Evolutionary conservation across 1,140 invertebrate species (phyloP).

Genomic region (Drosophila tsacasi): DNA sequence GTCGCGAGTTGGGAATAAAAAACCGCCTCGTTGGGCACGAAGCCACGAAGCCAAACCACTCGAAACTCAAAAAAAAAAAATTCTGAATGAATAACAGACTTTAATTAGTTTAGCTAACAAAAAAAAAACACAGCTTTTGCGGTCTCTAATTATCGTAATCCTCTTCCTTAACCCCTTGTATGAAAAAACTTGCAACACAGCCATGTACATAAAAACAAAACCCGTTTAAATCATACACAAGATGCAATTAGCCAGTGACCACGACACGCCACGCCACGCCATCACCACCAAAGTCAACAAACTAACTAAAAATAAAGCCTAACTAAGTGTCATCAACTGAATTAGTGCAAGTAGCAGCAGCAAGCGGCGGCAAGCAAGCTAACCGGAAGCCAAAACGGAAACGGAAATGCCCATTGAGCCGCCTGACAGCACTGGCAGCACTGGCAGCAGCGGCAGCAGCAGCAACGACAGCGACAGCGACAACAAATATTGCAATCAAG

Average conservation of each 20-base stretch:
- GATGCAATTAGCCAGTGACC: constrained; percentile 54
- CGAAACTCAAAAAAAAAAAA: constrained; percentile 15
- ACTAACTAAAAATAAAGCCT: constrained; percentile 44
- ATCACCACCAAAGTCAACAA: constrained; percentile 35
- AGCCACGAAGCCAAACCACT: constrained; percentile 51
- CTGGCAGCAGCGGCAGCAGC: constrained; percentile 22
- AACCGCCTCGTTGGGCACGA: constrained; percentile 73
- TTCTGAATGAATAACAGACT: constrained; percentile 53
- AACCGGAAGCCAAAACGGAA: constrained; percentile 39
- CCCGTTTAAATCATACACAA: constrained; percentile 60
- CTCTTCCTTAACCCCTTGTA: not conserved
- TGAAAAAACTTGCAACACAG: constrained; percentile 28
- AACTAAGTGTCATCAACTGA: constrained; percentile 41
- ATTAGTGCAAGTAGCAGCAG: constrained; percentile 40
- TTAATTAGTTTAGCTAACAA: constrained; percentile 58
- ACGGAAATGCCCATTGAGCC: constrained; percentile 73
- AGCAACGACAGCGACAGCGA: not conserved
- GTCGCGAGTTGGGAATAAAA: constrained; percentile 44
- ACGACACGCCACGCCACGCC: constrained; percentile 30
- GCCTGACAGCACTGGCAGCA: constrained; percentile 37
- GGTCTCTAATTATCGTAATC: constrained; percentile 27
- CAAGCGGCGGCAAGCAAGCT: constrained; percentile 5
- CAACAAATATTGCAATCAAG: constrained; percentile 24
- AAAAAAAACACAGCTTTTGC: constrained; percentile 17
- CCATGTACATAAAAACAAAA: constrained; percentile 74